phyloP scores from a whole-genome alignment of 1,140 invertebrate species.

The Dinoponera quadriceps region DNA sequence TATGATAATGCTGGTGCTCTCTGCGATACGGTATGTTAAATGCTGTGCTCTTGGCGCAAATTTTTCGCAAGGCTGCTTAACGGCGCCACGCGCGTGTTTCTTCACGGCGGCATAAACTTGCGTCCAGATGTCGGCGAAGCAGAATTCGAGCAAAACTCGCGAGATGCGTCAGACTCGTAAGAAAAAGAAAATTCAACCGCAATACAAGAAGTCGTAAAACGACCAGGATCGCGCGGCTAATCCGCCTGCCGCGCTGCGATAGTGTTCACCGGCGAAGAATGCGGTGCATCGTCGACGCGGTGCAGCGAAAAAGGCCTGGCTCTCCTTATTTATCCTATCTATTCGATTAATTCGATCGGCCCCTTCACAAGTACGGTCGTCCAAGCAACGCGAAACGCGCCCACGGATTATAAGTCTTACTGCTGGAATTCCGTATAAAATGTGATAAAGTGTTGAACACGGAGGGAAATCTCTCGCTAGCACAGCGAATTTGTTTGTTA shows the following conservation, averaged over 20 bases:
- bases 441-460: no score
- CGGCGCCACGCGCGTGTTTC: background rate
- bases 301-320: background rate
- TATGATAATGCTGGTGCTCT: background rate
- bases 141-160: constrained; percentile 11
- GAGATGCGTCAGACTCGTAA: background rate
- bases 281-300: constrained; percentile 5
- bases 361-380: constrained; percentile 13
- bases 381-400: background rate
- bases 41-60: background rate
- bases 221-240: constrained; percentile 53
- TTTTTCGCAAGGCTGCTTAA: background rate
- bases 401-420: background rate
- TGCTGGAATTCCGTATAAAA: background rate
- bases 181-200: constrained; percentile 11
- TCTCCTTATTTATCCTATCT: constrained; percentile 10
- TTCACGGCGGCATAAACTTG: constrained; percentile 10
- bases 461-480: no score
- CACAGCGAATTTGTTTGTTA: no score
- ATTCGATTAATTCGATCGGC: constrained; percentile 34
- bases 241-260: constrained; percentile 44
- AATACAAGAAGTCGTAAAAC: constrained; percentile 56
- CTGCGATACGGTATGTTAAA: no score
- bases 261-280: constrained; percentile 47
- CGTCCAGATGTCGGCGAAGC: background rate